phyloP scores from a whole-genome alignment of 2,113 vertebrate species.

The Cariama cristata region DNA sequence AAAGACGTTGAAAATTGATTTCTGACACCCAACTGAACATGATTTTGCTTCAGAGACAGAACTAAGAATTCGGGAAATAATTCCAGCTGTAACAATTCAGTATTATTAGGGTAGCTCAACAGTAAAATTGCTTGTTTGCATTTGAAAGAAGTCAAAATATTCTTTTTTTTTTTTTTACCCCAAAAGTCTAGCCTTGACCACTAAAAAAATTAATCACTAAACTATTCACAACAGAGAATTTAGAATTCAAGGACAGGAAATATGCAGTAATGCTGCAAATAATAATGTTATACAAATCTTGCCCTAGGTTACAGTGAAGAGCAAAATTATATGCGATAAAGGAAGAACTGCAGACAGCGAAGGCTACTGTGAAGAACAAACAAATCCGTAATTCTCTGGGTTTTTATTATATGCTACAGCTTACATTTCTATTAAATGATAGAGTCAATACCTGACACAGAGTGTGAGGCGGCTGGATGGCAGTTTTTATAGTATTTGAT shows the following conservation, averaged over 20 bases:
- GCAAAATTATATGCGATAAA: neutral
- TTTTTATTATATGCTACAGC: neutral
- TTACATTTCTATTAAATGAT: neutral
- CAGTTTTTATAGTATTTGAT: neutral
- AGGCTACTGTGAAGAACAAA: neutral
- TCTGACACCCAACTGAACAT: neutral
- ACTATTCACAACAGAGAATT: constrained; percentile 1
- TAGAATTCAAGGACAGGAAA: constrained; percentile 58
- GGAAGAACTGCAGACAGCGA: neutral
- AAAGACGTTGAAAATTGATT: neutral
- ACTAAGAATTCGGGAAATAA: neutral
- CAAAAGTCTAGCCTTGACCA: constrained; percentile 38
- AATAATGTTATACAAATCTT: neutral
- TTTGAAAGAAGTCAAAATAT: constrained; percentile 40
- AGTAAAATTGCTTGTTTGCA: constrained; percentile 9
- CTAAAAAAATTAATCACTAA: neutral
- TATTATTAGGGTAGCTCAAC: neutral
- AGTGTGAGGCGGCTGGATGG: neutral
- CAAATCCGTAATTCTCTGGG: neutral
- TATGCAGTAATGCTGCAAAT: neutral
- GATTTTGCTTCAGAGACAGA: neutral
- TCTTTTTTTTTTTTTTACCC: neutral
- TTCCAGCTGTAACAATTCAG: neutral
- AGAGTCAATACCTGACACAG: neutral
- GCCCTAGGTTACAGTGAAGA: neutral